A percentile compares a stretch with the other conserved stretches of the same genome.
These are phyloP conservation scores for Zaprionus davidi DNA, from an alignment of 1,140 invertebrate species.

Conservation along the genomic window DNA sequence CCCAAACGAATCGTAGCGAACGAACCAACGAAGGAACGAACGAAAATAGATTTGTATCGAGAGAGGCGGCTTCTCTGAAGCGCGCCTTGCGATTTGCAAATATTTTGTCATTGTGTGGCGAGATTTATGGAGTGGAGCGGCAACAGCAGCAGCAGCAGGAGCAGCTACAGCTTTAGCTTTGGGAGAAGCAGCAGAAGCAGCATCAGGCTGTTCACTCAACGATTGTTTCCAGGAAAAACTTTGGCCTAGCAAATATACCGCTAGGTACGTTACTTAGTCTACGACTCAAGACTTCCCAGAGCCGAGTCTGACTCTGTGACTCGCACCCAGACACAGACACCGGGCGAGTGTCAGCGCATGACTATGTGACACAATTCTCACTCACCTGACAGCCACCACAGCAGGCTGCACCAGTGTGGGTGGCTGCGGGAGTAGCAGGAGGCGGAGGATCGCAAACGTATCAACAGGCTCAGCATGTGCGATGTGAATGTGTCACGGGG, in stretches of 20 bases:
- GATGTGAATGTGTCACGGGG: slow-evolving; percentile 78
- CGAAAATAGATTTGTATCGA: slow-evolving; percentile 84
- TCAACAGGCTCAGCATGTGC: slow-evolving; percentile 65
- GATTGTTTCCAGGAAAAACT: slow-evolving; percentile 80
- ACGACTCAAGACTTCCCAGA: slow-evolving; percentile 13
- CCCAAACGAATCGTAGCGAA: slow-evolving; percentile 29
- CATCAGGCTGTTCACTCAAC: slow-evolving; percentile 56
- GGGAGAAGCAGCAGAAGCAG: slow-evolving; percentile 28
- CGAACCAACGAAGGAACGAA: slow-evolving; percentile 55
- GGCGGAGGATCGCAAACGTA: background rate
- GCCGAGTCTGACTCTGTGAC: background rate
- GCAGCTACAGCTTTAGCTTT: slow-evolving; percentile 9
- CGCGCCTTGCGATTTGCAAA: slow-evolving; percentile 83
- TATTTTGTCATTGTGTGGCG: slow-evolving; percentile 84
- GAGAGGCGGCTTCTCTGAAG: slow-evolving; percentile 81
- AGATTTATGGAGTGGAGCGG: slow-evolving; percentile 83
- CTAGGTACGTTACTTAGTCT: slow-evolving; percentile 50
- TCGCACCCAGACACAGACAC: slow-evolving; percentile 12
- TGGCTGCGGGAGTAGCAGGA: slow-evolving; percentile 18
- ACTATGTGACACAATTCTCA: slow-evolving; percentile 83
- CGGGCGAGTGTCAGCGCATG: slow-evolving; percentile 75
- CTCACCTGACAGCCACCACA: slow-evolving; percentile 73
- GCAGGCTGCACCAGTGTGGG: slow-evolving; percentile 28
- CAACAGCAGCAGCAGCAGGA: slow-evolving; percentile 41
- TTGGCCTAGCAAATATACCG: slow-evolving; percentile 79